These are phyloP conservation scores for Rana temporaria DNA, from an alignment of 2,113 vertebrate species.

Conservation along the genomic window DNA sequence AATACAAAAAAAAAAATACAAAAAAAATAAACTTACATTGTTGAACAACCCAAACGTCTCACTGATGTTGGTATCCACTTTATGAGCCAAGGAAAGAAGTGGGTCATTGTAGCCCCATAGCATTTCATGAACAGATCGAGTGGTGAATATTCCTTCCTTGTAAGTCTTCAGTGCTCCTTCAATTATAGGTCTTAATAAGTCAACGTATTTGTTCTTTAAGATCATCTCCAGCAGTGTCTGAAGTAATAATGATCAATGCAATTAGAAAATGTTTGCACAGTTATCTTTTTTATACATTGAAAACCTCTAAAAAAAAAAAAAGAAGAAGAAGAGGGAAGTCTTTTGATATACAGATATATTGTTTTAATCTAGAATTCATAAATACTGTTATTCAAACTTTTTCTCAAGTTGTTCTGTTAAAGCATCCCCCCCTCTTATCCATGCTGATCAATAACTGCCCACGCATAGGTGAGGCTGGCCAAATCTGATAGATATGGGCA, in stretches of 20 bases:
- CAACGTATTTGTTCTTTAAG: slow-evolving; percentile 40
- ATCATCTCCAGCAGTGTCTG: slow-evolving; percentile 84
- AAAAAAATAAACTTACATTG: slow-evolving; percentile 85
- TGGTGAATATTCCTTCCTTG: slow-evolving; percentile 78
- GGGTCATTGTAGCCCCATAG: slow-evolving; percentile 92
- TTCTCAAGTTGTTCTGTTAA: no score
- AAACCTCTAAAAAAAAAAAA: no score
- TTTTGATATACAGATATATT: no score
- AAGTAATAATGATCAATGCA: neutral
- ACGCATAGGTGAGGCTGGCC: no score
- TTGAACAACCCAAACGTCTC: slow-evolving; percentile 86
- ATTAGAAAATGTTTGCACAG: neutral
- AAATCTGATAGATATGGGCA: no score
- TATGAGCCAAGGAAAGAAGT: slow-evolving; percentile 73
- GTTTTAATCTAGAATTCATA: no score
- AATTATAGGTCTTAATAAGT: slow-evolving; percentile 59
- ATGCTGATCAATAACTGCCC: no score
- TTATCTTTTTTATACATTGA: no score
- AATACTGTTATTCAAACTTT: no score
- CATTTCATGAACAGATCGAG: slow-evolving; percentile 77
- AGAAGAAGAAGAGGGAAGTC: no score
- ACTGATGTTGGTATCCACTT: slow-evolving; percentile 64
- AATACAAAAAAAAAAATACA: no score
- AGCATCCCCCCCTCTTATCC: no score
- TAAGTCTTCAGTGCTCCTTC: slow-evolving; percentile 67